Evolutionary conservation across 2,888 invertebrate species (phyloP), one percentile per base, ranked within the genome.

Genomic region (Arrhopalites spinosus): DNA sequence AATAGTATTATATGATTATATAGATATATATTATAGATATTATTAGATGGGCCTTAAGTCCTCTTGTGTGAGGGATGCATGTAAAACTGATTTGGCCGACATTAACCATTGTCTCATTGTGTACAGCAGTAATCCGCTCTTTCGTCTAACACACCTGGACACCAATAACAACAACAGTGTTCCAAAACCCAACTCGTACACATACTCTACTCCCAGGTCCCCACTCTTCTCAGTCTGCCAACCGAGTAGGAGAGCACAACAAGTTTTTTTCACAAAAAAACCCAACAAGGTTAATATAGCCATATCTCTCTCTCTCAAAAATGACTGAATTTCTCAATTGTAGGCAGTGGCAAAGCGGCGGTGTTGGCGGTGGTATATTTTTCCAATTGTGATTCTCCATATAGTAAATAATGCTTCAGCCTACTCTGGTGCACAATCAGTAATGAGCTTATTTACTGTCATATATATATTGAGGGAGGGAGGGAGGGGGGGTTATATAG

Each of bases 391-490:
- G 36, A 36, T 36, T 36, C 36, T 36, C 3, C 36, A 36, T 36
- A 36, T 11, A 36, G 5, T 7, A 3, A 36, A n/a, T n/a, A n/a
- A n/a, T n/a, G n/a, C n/a, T n/a, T n/a, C 36, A 36, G 36, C 36
- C 53, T 5, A 20, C 53, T 53, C 53, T 5, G 23, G 5, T 20
- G 3, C 53, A 17, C 53, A 20, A 25, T 47, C 27, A 43, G 64
- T 73, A 73, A 73, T 73, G 73, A 73, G 73, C 73, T 73, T 73
- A 73, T 56, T 74, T 67, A 56, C 74, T 73, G 11, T 5, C n/a
- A 20, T 64, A n/a, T 64, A n/a, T 30, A 20, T 36, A 36, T 17
- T 29, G 36, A 30, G 3, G 13, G 64, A n/a, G n/a, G 25, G 59
- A 11, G 2, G 20, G 25, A 11, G 20, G 11, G n/a, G 27, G 64